Percentiles rank a stretch among this genome's conserved stretches.
phyloP scores from a whole-genome alignment of 2,797 vertebrate genomes.

The Sphenodon punctatus region DNA sequence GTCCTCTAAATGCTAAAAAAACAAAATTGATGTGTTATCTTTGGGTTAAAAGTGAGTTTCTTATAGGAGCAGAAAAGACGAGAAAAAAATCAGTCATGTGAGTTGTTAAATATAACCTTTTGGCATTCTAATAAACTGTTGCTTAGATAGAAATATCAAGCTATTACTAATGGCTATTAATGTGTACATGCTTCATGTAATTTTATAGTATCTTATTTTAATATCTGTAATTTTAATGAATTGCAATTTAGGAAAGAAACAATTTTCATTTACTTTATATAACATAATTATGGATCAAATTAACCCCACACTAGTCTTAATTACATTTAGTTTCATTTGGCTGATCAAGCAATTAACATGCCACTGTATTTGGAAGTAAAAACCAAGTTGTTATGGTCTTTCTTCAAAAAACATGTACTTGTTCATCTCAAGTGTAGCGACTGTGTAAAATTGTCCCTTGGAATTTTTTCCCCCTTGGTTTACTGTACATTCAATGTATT shows the following conservation, averaged over 20 bases:
- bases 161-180: constrained; percentile 88
- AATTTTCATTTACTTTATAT: constrained; percentile 95
- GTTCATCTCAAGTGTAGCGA: constrained; percentile 69
- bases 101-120: constrained; percentile 84
- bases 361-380: constrained; percentile 84
- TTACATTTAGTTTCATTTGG: constrained; percentile 98
- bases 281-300: constrained; percentile 99
- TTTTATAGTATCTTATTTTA: constrained; percentile 93
- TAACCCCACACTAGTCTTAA: constrained; percentile 98
- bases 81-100: constrained; percentile 80
- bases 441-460: constrained; percentile 66
- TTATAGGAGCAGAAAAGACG: constrained; percentile 63
- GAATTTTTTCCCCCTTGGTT: constrained; percentile 48
- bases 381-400: constrained; percentile 77
- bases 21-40: constrained; percentile 5
- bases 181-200: constrained; percentile 95
- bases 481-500: constrained; percentile 47
- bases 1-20: constrained; percentile 14
- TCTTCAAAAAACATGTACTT: constrained; percentile 76
- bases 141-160: constrained; percentile 86
- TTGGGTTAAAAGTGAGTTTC: constrained; percentile 46
- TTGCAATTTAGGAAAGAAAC: constrained; percentile 97
- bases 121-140: constrained; percentile 84
- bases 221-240: constrained; percentile 98
- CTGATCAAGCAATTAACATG: constrained; percentile 89